Evolutionary conservation across 2,888 invertebrate genomes (phyloP), one percentile per base, ranked within the genome.

Genomic region (Taphrorychus bicolor): DNA sequence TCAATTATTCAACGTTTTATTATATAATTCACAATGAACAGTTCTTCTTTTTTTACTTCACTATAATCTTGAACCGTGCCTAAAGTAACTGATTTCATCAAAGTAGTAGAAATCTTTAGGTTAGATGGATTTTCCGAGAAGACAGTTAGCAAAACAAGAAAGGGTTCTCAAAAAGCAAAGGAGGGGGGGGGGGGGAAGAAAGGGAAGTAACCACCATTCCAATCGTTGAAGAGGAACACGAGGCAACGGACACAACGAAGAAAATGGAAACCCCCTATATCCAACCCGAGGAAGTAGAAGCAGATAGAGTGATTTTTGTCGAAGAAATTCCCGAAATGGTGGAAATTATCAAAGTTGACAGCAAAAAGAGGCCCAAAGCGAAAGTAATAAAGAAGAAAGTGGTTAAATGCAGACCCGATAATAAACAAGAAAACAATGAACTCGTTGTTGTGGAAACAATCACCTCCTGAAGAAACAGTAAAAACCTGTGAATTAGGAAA

Each of bases 181-280:
- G 49, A 22, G 74, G 80, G 1, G 80, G 83, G 41, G 83, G 79
- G 64, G 77, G 74, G 32, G 70, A 68, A 40, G 78, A 76, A 74
- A 66, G 77, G 62, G 79, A 77, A 74, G 73, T 76, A 17, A 75
- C 82, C 11, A 76, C 82, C 75, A 74, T 82, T 54, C 72, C 76
- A 9, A 80, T 80, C 9, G 76, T 83, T 24, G 81, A 81, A 72
- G 79, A 82, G 73, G 83, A 80, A 59, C 76, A 78, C 40, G 79
- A 79, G 71, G 70, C 74, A 65, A 80, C 79, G 17, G 79, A 82
- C 59, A 79, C 78, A 5, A 78, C 81, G 11, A 79, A 66, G 73
- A 77, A 80, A 69, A 70, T 73, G 40, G 74, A 76, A 52, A 24
- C 69, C 19, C 66, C 71, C 22, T 66, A 72, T 62, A 71, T 77